Base-by-base conservation (phyloP, 2,113 vertebrate species). In the Genyomyrus donnyi region DNA sequence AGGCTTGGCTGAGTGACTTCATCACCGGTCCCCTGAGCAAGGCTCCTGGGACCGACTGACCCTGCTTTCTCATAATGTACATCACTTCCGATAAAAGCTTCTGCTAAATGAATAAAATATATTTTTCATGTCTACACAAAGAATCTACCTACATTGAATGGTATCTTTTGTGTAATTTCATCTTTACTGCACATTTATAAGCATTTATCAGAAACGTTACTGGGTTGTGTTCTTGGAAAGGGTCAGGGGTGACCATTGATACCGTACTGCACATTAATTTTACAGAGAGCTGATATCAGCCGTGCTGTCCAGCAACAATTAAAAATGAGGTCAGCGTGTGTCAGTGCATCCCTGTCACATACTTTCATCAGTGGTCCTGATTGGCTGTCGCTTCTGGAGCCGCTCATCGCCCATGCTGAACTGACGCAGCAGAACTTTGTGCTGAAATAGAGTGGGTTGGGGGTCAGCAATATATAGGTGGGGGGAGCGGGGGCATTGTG, bases 361-460 rank as follows among this genome's bases (percentile, higher is more conserved):
- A 99, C 98, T 96, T 95, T 99, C 98, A 84, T 99, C 97, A 0
- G 95, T 96, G 89, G 96, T 97, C 45, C 94, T 97, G 93, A 99
- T 98, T 7, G 98, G 96, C 92, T 98, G 98, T 42, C 97, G 96
- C 92, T 97, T 99, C 93, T 98, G 98, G 58, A 96, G 94, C 93
- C 97, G 97, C 91, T 99, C 98, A 35, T 99, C 98, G 2, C 96
- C 96, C 74, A 96, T 95, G 91, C 97, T 98, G 93, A 99, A 99
- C 91, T 99, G 97, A 87, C 97, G 97, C 93, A 99, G 92, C 42
- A 99, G 96, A 91, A 99, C 96, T 96, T 98, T 99, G 96, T 98
- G 98, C 98, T 99, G 92, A n/a, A 88, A 85, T 10, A 86, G 35
- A 80, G 86, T 48, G 83, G 4, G 24, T 15, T 74, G 77, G 56